Percentiles rank a stretch among this genome's conserved stretches.
Evolutionary conservation across 2,888 invertebrate genomes (phyloP).

Genomic region (Drosophila acutilabella): DNA sequence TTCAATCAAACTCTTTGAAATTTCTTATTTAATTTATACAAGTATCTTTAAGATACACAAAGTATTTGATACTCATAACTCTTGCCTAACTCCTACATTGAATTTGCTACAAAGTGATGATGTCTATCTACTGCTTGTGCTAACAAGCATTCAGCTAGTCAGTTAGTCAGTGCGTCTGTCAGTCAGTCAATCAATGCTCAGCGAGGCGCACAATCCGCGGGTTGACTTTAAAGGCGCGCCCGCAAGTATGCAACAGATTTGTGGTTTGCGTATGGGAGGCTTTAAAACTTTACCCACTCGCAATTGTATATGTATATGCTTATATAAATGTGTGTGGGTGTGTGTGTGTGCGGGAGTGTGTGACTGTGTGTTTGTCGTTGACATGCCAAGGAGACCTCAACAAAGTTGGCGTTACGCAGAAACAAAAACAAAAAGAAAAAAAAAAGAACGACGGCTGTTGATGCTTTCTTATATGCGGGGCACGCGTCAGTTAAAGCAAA

Average conservation of each 20-base stretch:
- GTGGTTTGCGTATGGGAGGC: conserved; percentile 45
- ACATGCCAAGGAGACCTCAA: conserved; percentile 60
- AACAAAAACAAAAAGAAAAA: conserved; percentile 50
- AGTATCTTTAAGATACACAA: not conserved
- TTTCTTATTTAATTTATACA: not conserved
- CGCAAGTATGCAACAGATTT: conserved; percentile 78
- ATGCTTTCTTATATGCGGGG: conserved; percentile 74
- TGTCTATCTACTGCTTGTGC: not conserved
- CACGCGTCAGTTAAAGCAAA: conserved; percentile 78
- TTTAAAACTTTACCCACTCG: conserved; percentile 51
- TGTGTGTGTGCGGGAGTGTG: conserved; percentile 35
- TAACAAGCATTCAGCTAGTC: conserved; percentile 1
- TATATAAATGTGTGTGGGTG: conserved; percentile 15
- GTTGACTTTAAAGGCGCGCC: conserved; percentile 69
- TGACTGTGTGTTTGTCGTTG: conserved; percentile 55
- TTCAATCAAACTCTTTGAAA: not conserved
- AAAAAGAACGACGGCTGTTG: conserved; percentile 41
- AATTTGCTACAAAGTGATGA: not conserved
- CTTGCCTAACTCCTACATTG: not conserved
- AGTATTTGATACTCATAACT: not conserved
- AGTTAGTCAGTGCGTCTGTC: conserved; percentile 15
- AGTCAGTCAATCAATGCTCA: conserved; percentile 62
- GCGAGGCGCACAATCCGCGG: conserved; percentile 46
- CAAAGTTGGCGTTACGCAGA: conserved; percentile 63
- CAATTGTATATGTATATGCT: conserved; percentile 7